phyloP scores from a whole-genome alignment of 2,113 vertebrate genomes.

The Capreolus pygargus region DNA sequence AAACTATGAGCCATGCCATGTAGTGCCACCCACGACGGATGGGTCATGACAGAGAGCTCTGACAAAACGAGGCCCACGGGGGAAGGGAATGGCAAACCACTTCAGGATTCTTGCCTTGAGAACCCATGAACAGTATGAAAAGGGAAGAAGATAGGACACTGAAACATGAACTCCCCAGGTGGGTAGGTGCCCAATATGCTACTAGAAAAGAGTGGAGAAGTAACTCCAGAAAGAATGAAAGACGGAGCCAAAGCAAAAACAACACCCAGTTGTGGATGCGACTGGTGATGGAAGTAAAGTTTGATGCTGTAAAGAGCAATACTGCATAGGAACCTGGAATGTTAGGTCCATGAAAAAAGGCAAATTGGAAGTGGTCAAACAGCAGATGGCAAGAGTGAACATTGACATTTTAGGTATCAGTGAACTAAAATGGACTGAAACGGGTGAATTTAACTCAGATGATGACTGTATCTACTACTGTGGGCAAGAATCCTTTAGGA shows the following conservation, averaged over 20 bases:
- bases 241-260: background rate
- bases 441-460: background rate
- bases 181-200: background rate
- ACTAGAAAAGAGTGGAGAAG: background rate
- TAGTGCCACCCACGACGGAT: rapidly evolving
- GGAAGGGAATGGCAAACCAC: background rate
- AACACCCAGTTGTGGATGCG: background rate
- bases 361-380: background rate
- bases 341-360: background rate
- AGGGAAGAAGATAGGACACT: background rate
- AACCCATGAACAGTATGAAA: background rate
- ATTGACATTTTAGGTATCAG: background rate
- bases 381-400: background rate
- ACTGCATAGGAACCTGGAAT: background rate
- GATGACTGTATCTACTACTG: background rate
- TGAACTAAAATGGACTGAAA: background rate
- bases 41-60: background rate
- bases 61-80: background rate
- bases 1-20: background rate
- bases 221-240: background rate
- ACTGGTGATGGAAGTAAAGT: background rate
- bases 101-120: background rate
- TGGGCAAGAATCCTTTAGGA: background rate
- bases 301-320: background rate
- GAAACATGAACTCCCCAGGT: background rate